A percentile compares a stretch with the other conserved stretches of the same genome.
phyloP scores from a whole-genome alignment of 2,888 invertebrate species.

The Troilus luridus region DNA sequence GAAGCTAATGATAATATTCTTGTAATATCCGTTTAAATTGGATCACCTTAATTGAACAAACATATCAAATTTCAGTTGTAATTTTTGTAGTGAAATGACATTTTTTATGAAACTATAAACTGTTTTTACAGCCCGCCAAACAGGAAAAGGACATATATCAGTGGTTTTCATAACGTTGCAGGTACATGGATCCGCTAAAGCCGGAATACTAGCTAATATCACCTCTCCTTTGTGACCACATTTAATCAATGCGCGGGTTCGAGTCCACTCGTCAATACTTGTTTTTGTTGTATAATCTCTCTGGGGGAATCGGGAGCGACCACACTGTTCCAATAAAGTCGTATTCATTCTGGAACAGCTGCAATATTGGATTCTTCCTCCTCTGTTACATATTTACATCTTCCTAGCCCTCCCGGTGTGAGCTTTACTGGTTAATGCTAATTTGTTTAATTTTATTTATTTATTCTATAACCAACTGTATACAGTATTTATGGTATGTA shows the following conservation, averaged over 20 bases:
- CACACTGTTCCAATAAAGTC: conserved; percentile 15
- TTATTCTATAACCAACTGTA: not conserved
- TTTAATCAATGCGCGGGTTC: not conserved
- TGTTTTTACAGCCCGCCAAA: no score
- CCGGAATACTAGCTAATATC: not conserved
- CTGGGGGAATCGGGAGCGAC: not conserved
- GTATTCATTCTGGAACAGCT: conserved; percentile 21
- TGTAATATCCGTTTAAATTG: no score
- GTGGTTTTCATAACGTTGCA: not conserved
- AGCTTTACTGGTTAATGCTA: not conserved
- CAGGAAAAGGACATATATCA: no score
- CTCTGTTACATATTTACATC: conserved; percentile 10
- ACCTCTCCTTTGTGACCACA: not conserved
- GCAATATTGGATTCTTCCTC: conserved; percentile 17
- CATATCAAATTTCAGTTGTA: no score
- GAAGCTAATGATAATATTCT: no score
- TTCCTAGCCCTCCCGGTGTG: not conserved
- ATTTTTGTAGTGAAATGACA: no score
- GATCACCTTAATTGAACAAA: no score
- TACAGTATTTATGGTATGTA: not conserved
- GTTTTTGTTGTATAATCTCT: conserved; percentile 32
- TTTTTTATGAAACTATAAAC: no score
- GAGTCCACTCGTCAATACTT: not conserved
- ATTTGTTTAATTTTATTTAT: conserved; percentile 29
- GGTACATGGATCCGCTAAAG: not conserved